A percentile compares a stretch with the other conserved stretches of the same genome.
Evolutionary conservation across 1,140 invertebrate genomes (phyloP).

Genomic region (Drosophila melanogaster): Release_6_plus_ISO1_MT NT_033777.3:24429501-24430000

Average conservation of each 20-base stretch:
- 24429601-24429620: conserved; percentile 50
- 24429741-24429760: conserved; percentile 39
- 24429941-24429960: conserved; percentile 20
- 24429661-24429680: not conserved
- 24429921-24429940: conserved; percentile 25
- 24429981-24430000: conserved; percentile 48
- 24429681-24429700: not conserved
- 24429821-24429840: conserved; percentile 17
- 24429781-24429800: conserved; percentile 78
- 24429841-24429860: not conserved
- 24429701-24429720: not conserved
- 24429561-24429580: conserved; percentile 3
- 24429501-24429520: conserved; percentile 64
- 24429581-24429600: not conserved
- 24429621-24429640: conserved; percentile 14
- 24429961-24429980: conserved; percentile 53
- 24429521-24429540: conserved; percentile 41
- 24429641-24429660: not conserved
- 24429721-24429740: not conserved
- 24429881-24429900: conserved; percentile 73
- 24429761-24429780: conserved; percentile 27
- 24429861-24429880: conserved; percentile 4
- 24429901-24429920: conserved; percentile 61
- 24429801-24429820: conserved; percentile 73
- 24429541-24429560: conserved; percentile 47